Conservation (phyloP, 2,113 vertebrate species). For the Emydura subglobosa region DNA sequence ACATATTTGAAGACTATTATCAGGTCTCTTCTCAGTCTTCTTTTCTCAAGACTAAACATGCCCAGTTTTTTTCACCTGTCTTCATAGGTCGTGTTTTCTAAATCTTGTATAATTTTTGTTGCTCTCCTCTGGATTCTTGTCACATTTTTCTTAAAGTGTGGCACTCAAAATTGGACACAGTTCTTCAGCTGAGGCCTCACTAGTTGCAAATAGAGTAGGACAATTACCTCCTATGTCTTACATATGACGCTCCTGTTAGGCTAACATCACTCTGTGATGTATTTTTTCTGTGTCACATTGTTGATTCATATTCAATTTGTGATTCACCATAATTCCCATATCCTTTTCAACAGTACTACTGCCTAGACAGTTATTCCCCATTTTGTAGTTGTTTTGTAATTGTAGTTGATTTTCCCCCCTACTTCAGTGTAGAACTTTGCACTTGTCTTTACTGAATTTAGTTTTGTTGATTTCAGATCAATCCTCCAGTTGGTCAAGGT, state of each 20-base stretch:
- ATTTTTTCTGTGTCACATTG: background rate
- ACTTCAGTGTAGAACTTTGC: background rate
- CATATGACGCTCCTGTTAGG: background rate
- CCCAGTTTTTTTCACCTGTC: too few relatives aligned
- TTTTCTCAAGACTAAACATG: too few relatives aligned
- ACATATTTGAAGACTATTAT: too few relatives aligned
- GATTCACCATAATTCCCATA: background rate
- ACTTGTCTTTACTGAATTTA: background rate
- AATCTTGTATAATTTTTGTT: background rate
- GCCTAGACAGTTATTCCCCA: background rate
- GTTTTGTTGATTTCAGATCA: background rate
- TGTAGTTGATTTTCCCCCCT: too few relatives aligned
- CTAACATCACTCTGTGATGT: too few relatives aligned
- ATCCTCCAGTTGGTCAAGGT: background rate
- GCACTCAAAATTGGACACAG: too few relatives aligned
- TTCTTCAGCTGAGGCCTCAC: background rate
- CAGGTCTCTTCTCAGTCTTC: too few relatives aligned
- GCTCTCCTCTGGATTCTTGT: too few relatives aligned
- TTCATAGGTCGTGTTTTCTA: background rate
- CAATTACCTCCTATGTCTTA: background rate
- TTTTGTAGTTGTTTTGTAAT: background rate
- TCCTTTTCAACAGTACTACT: background rate
- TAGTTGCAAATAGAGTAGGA: background rate
- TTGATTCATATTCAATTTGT: background rate
- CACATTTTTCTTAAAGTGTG: too few relatives aligned